Evolutionary conservation across 2,888 invertebrate genomes (phyloP).

Genomic region (Leptinotarsa tumamoca): DNA sequence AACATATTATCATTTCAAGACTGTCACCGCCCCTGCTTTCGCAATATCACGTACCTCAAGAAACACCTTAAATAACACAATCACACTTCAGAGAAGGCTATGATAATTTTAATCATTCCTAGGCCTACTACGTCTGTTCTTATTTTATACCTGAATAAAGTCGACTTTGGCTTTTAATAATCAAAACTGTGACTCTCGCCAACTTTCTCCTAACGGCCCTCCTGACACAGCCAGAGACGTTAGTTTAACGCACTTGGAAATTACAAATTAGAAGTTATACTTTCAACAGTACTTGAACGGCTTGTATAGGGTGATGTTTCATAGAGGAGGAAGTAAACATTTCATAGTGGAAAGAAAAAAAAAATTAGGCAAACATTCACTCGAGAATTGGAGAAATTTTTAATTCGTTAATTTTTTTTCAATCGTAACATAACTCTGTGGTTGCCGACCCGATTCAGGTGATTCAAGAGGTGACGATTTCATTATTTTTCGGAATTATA

Average conservation of each 20-base stretch:
- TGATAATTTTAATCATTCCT: constrained; percentile 65
- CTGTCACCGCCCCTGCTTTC: constrained; percentile 30
- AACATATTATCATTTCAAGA: not conserved
- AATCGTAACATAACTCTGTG: too few species aligned
- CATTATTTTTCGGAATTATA: too few species aligned
- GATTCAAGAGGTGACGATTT: too few species aligned
- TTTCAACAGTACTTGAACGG: constrained; percentile 46
- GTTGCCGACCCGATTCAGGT: too few species aligned
- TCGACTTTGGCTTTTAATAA: constrained; percentile 62
- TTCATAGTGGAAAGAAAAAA: too few species aligned
- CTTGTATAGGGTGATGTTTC: constrained; percentile 4
- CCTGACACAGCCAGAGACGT: constrained; percentile 62
- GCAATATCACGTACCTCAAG: constrained; percentile 54
- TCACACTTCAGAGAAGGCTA: constrained; percentile 63
- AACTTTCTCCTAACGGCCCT: constrained; percentile 64
- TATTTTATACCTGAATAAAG: constrained; percentile 57
- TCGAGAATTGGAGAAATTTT: too few species aligned
- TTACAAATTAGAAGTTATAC: constrained; percentile 66
- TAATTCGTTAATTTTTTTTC: too few species aligned
- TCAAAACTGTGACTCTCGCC: constrained; percentile 64
- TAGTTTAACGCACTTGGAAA: constrained; percentile 65
- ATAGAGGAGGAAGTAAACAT: not conserved
- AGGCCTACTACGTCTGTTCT: constrained; percentile 49
- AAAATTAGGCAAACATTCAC: too few species aligned
- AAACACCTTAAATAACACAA: constrained; percentile 65